Evolutionary conservation across 1,140 invertebrate species (phyloP), one percentile per base, ranked within the genome.

Genomic region (Proales similis): DNA sequence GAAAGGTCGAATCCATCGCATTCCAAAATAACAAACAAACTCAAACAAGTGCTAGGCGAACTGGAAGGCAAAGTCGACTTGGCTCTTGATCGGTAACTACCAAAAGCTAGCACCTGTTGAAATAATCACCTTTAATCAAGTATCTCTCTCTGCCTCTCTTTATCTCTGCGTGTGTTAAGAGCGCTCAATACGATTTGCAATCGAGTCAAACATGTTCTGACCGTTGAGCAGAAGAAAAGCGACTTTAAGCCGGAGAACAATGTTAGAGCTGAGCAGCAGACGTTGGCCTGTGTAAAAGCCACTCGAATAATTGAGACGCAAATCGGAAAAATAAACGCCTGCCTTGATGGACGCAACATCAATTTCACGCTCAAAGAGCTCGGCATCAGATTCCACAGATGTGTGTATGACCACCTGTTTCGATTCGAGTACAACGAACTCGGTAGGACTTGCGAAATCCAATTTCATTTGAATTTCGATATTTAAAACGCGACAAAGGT

Each of bases 341-440:
- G 85, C 68, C 78, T 97, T 11, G 93, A 97, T 76, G 92, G 90
- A 0, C 90, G 90, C 68, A 96, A 97, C 79, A 80, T 90, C 17
- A 85, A 86, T 68, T 83, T 83, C 22, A 83, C 93, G 3, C 77
- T 93, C 11, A 83, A 84, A 20, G 93, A 97, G 74, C 78, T 98
- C 1, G 92, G 92, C 0, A 82, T 86, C 19, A 78, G 90, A 46
- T 83, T 97, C 65, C 92, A 97, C 75, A 78, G 90, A 62, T 84
- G 90, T n/a, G 86, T 97, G 51, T 91, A 90, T 69, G 90, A 95
- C 67, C 93, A 98, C 77, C 78, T 97, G 36, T 84, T 88, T 66
- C 87, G 89, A 68, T 96, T 89, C 80, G 87, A 90, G 70, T 98
- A 93, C 70, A 95, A 90, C 77, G 88, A 87, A 17, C 84, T 89